Evolutionary conservation across 1,140 invertebrate genomes (phyloP).

Genomic region (Kradibia gibbosae): DNA sequence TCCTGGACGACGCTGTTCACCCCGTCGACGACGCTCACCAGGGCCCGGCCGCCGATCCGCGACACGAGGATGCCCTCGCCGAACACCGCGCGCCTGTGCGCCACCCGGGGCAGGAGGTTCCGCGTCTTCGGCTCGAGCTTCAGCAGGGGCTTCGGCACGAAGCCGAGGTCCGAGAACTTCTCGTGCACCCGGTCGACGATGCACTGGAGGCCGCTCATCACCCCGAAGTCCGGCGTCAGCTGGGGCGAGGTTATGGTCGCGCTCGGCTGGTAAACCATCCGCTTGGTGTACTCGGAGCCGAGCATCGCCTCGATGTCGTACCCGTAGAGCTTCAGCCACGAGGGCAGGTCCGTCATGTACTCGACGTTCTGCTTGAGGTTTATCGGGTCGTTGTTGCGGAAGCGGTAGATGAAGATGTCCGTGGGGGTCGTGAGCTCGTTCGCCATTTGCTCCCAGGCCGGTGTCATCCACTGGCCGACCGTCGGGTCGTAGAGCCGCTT

Average conservation of each 20-base stretch:
- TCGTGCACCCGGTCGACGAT: slow-evolving; percentile 87
- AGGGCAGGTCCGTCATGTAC: slow-evolving; percentile 87
- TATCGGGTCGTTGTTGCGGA: slow-evolving; percentile 93
- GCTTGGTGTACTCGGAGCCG: slow-evolving; percentile 83
- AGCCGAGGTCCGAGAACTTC: slow-evolving; percentile 86
- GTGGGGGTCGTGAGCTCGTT: slow-evolving; percentile 86
- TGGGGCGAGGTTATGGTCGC: slow-evolving; percentile 84
- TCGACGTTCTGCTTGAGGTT: slow-evolving; percentile 83
- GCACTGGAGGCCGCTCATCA: slow-evolving; percentile 89
- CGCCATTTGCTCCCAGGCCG: slow-evolving; percentile 89
- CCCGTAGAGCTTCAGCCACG: slow-evolving; percentile 91
- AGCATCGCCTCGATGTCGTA: slow-evolving; percentile 90
- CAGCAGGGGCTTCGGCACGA: slow-evolving; percentile 85
- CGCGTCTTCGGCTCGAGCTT: slow-evolving; percentile 87
- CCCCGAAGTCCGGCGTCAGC: slow-evolving; percentile 86
- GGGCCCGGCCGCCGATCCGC: slow-evolving; percentile 82
- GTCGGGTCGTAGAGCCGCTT: slow-evolving; percentile 92
- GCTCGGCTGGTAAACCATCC: slow-evolving; percentile 83
- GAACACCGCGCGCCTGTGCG: slow-evolving; percentile 88
- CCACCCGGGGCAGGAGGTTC: slow-evolving; percentile 84
- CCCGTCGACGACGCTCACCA: slow-evolving; percentile 89
- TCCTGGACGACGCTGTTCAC: slow-evolving; percentile 91
- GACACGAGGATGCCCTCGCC: slow-evolving; percentile 93
- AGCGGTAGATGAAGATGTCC: slow-evolving; percentile 92
- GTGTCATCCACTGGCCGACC: slow-evolving; percentile 95